Conservation (phyloP, 1,140 invertebrate species). For the Pseudobourletiella spinata region DNA sequence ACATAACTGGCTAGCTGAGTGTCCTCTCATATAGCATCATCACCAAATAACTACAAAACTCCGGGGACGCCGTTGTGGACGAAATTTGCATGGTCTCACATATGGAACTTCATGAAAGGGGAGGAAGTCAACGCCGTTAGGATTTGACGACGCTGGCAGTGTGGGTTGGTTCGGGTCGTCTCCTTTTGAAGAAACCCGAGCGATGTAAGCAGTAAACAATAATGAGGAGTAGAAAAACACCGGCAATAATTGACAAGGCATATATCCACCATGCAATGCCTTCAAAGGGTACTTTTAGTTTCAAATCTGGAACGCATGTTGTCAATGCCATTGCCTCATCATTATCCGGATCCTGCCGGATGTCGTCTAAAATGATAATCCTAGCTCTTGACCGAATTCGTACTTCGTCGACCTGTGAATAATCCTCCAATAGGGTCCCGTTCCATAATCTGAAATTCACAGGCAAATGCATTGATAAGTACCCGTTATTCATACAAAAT, state of each 20-base stretch:
- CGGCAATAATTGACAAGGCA: slow-evolving; percentile 27
- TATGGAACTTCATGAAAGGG: too few relatives aligned
- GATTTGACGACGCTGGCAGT: slow-evolving; percentile 35
- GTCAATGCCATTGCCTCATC: slow-evolving; percentile 26
- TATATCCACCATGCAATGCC: slow-evolving; percentile 35
- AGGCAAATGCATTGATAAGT: too few relatives aligned
- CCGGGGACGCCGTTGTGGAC: too few relatives aligned
- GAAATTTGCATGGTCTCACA: too few relatives aligned
- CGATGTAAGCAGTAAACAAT: slow-evolving; percentile 34
- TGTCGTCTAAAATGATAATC: slow-evolving; percentile 59
- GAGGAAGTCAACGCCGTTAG: too few relatives aligned
- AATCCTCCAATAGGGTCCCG: slow-evolving; percentile 77
- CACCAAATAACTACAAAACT: too few relatives aligned
- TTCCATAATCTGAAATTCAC: slow-evolving; percentile 66
- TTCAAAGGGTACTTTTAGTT: slow-evolving; percentile 28
- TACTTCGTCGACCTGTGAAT: slow-evolving; percentile 71
- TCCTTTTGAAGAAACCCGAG: slow-evolving; percentile 32
- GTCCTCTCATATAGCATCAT: too few relatives aligned
- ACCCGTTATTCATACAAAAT: too few relatives aligned
- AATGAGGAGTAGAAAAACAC: slow-evolving; percentile 28
- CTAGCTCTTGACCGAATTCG: slow-evolving; percentile 66
- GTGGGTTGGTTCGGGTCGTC: slow-evolving; percentile 35
- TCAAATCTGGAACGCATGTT: slow-evolving; percentile 28
- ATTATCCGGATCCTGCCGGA: slow-evolving; percentile 49
- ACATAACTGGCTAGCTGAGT: too few relatives aligned